Evolutionary conservation across 2,888 invertebrate species (phyloP).

Genomic region (Temnothorax rugatulus): DNA sequence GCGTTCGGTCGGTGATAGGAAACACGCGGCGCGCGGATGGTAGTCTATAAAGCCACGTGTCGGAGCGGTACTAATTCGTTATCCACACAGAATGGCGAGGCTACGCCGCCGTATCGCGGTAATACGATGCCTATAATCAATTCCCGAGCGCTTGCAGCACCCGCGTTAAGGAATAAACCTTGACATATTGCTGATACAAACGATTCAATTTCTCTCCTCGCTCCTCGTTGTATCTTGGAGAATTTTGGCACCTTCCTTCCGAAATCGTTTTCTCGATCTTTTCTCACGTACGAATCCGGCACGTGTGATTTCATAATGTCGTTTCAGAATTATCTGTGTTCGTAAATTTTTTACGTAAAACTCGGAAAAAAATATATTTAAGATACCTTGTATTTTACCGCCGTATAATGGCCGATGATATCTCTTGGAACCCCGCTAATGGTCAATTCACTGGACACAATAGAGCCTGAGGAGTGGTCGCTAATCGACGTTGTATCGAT

Average conservation of each 20-base stretch:
- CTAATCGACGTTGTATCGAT: constrained; percentile 49
- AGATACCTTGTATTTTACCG: constrained; percentile 15
- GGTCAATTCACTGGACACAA: constrained; percentile 33
- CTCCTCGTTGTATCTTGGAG: neutral
- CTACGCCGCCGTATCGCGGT: constrained; percentile 31
- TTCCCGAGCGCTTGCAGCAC: constrained; percentile 58
- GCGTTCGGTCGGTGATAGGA: constrained; percentile 66
- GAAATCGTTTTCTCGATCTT: neutral
- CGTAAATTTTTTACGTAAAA: constrained; percentile 5
- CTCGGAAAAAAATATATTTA: constrained; percentile 9
- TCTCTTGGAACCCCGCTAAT: constrained; percentile 25
- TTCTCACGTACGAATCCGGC: neutral
- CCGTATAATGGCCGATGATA: constrained; percentile 31
- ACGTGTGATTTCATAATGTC: neutral
- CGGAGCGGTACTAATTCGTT: constrained; percentile 71
- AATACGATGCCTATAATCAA: constrained; percentile 61
- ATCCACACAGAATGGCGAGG: constrained; percentile 66
- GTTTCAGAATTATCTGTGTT: neutral
- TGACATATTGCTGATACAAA: constrained; percentile 14
- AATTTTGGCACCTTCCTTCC: constrained; percentile 19
- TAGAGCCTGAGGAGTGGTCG: constrained; percentile 14
- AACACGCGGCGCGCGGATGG: constrained; percentile 62
- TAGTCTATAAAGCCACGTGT: constrained; percentile 72
- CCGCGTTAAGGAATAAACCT: constrained; percentile 55
- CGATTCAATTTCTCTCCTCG: constrained; percentile 23